Evolutionary conservation across 1,140 invertebrate species (phyloP).

Genomic region (Drosophila prosaltans): DNA sequence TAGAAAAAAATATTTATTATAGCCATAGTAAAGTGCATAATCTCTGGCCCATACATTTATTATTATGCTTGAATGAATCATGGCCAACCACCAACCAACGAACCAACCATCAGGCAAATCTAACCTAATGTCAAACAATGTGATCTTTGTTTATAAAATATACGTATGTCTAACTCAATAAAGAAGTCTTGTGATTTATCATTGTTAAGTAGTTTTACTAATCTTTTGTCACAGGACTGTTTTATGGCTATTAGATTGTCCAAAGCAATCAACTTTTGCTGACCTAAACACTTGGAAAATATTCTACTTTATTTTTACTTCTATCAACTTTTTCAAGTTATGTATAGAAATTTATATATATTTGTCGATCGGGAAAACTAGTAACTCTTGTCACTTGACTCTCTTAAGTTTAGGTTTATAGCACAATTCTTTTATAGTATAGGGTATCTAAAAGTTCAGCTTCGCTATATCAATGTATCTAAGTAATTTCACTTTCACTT

Average conservation of each 20-base stretch:
- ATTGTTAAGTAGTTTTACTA: not conserved
- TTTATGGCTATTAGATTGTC: not conserved
- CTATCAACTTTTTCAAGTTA: too few relatives aligned
- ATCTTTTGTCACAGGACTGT: constrained; percentile 7
- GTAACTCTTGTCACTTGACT: too few relatives aligned
- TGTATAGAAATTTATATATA: too few relatives aligned
- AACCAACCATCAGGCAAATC: not conserved
- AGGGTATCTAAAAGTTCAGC: too few relatives aligned
- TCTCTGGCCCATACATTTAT: not conserved
- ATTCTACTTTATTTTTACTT: too few relatives aligned
- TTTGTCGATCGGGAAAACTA: too few relatives aligned
- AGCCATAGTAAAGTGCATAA: not conserved
- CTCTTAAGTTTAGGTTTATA: too few relatives aligned
- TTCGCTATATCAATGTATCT: too few relatives aligned
- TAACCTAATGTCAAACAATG: not conserved
- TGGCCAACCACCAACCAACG: not conserved
- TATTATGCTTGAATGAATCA: not conserved
- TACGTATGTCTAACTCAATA: not conserved
- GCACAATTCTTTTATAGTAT: too few relatives aligned
- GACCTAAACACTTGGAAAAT: too few relatives aligned
- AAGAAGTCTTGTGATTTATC: not conserved
- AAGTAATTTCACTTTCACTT: too few relatives aligned
- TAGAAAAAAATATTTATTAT: not conserved
- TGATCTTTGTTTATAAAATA: too few relatives aligned
- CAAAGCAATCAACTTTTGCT: not conserved